A percentile compares a stretch with the other conserved stretches of the same genome.
phyloP scores from a whole-genome alignment of 2,888 invertebrate genomes.

The Portevinia maculata region DNA sequence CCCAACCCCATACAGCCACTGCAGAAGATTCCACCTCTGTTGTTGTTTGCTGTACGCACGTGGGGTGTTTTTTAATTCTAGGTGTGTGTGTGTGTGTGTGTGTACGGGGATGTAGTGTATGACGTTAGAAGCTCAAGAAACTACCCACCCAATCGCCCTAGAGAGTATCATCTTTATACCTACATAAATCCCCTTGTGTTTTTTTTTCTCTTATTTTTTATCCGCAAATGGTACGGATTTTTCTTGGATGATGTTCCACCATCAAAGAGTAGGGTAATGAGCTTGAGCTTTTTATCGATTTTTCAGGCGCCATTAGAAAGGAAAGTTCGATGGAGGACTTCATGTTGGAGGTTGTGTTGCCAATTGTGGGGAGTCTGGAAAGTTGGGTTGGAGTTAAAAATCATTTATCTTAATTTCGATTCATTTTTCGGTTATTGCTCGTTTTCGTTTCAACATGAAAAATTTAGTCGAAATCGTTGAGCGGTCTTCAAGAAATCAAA shows the following conservation, averaged over 20 bases:
- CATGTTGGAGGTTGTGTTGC: constrained; percentile 9
- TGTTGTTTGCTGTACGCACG: constrained; percentile 48
- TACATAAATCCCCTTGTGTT: constrained; percentile 49
- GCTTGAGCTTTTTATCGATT: constrained; percentile 37
- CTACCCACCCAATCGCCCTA: constrained; percentile 58
- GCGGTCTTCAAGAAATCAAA: no score
- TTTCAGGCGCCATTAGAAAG: constrained; percentile 12
- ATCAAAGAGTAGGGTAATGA: constrained; percentile 10
- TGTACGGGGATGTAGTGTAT: no score
- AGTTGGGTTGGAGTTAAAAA: no score
- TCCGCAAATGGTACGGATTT: constrained; percentile 47
- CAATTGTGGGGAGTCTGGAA: neutral
- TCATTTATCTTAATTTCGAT: no score
- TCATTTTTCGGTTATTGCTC: no score
- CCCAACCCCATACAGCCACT: constrained; percentile 19
- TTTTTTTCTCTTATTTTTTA: constrained; percentile 29
- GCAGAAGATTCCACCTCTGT: constrained; percentile 12
- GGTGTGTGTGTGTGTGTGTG: neutral
- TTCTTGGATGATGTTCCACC: constrained; percentile 50
- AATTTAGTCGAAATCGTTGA: no score
- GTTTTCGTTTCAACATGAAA: no score
- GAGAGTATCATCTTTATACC: constrained; percentile 46
- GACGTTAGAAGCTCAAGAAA: constrained; percentile 33
- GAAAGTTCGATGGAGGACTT: constrained; percentile 5
- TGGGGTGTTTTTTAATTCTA: constrained; percentile 39